phyloP scores from a whole-genome alignment of 2,888 invertebrate species.

The Sphaerophoria taeniata region DNA sequence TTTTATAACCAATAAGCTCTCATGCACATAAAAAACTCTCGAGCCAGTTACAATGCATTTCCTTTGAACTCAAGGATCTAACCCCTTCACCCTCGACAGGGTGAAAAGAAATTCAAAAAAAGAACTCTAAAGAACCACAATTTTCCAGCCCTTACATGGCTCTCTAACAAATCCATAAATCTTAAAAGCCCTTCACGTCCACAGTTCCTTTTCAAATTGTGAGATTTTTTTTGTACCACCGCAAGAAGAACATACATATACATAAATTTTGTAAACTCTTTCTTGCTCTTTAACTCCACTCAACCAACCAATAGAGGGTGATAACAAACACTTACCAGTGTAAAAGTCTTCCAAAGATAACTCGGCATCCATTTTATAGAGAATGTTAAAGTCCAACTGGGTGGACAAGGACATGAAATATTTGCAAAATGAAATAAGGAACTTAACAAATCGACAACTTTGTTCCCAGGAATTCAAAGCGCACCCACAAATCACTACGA shows the following conservation, averaged over 20 bases:
- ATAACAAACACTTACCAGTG: constrained; percentile 58
- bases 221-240: constrained; percentile 15
- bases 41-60: constrained; percentile 42
- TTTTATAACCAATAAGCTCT: background rate
- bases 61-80: background rate
- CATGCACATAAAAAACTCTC: constrained; percentile 13
- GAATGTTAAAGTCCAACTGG: constrained; percentile 23
- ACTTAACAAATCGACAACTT: constrained; percentile 65
- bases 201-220: constrained; percentile 33
- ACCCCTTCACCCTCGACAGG: background rate
- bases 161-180: constrained; percentile 29
- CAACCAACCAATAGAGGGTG: constrained; percentile 2
- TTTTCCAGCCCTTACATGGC: background rate
- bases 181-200: background rate
- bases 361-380: constrained; percentile 62
- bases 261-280: background rate
- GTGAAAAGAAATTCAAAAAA: background rate
- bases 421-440: constrained; percentile 4
- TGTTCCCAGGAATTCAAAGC: constrained; percentile 38
- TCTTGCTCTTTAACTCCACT: background rate
- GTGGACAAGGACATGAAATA: constrained; percentile 10
- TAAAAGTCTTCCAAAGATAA: constrained; percentile 68
- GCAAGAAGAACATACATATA: constrained; percentile 12
- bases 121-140: background rate
- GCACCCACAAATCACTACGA: constrained; percentile 66